A percentile compares a stretch with the other conserved stretches of the same genome.
phyloP scores from a whole-genome alignment of 2,113 vertebrate genomes.

The Crotophaga sulcirostris region DNA sequence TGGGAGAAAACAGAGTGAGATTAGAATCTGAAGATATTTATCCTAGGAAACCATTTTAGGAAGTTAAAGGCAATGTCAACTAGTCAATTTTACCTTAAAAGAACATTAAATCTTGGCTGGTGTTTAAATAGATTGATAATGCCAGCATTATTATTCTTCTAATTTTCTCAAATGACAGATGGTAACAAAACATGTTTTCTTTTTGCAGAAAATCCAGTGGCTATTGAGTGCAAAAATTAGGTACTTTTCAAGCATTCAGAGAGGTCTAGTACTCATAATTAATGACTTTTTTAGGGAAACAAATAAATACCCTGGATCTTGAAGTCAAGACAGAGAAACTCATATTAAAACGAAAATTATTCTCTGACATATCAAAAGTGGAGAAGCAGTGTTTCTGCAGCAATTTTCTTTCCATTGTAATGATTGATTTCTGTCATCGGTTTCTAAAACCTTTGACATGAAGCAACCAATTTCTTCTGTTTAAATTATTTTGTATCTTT shows the following conservation, averaged over 20 bases:
- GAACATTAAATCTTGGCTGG: neutral
- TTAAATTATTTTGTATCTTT: conserved; percentile 42
- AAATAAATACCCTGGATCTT: conserved; percentile 1
- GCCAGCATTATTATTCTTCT: neutral
- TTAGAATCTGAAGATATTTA: neutral
- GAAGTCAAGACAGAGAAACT: neutral
- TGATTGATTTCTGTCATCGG: conserved; percentile 2
- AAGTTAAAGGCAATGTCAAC: neutral
- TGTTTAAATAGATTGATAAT: neutral
- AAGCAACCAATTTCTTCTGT: conserved; percentile 4
- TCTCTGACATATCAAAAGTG: conserved; percentile 27
- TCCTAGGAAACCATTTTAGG: neutral
- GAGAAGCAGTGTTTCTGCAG: neutral
- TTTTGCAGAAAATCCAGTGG: neutral
- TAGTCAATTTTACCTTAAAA: neutral
- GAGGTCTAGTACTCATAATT: neutral
- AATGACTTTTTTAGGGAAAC: neutral
- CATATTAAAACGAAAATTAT: conserved; percentile 22
- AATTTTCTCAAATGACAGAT: neutral
- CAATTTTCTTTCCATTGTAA: conserved; percentile 12
- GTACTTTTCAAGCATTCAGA: neutral
- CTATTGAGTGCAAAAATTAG: neutral
- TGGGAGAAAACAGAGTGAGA: neutral
- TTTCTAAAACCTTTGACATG: conserved; percentile 48
- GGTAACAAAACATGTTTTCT: neutral